Percentiles rank a stretch among this genome's conserved stretches.
Evolutionary conservation across 1,140 invertebrate genomes (phyloP).

Genomic region (Paraescarpia echinospica): DNA sequence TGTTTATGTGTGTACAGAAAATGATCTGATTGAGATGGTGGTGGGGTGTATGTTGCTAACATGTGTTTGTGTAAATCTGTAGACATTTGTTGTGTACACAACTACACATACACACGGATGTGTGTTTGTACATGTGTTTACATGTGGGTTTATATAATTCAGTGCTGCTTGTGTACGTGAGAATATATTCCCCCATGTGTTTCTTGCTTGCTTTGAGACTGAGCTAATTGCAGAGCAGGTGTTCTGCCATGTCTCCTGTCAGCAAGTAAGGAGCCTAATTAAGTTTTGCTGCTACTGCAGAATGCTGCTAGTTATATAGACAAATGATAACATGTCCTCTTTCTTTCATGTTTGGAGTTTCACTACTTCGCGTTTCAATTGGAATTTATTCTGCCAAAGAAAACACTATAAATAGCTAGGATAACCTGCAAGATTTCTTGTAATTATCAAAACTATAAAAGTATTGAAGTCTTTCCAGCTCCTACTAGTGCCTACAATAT

Average conservation of each 20-base stretch:
- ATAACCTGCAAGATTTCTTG: too few relatives aligned
- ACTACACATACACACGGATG: too few relatives aligned
- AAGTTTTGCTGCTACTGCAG: background rate
- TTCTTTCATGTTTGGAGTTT: background rate
- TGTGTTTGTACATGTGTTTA: background rate
- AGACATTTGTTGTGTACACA: too few relatives aligned
- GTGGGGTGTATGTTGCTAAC: too few relatives aligned
- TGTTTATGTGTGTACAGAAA: too few relatives aligned
- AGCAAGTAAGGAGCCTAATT: background rate
- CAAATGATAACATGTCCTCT: background rate
- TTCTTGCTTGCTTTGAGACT: background rate
- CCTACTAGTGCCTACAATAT: too few relatives aligned
- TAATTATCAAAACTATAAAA: too few relatives aligned
- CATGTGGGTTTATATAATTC: background rate
- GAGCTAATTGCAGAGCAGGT: background rate
- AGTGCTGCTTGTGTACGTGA: background rate
- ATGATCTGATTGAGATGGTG: too few relatives aligned
- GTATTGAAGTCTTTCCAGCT: too few relatives aligned
- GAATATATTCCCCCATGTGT: background rate
- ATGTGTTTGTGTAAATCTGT: too few relatives aligned
- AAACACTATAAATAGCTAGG: too few relatives aligned
- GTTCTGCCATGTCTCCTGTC: background rate
- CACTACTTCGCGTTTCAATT: background rate
- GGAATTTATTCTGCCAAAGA: background rate
- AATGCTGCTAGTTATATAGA: background rate